Evolutionary conservation across 2,797 vertebrate genomes (phyloP).

Genomic region (Steatocranus sp.): DNA sequence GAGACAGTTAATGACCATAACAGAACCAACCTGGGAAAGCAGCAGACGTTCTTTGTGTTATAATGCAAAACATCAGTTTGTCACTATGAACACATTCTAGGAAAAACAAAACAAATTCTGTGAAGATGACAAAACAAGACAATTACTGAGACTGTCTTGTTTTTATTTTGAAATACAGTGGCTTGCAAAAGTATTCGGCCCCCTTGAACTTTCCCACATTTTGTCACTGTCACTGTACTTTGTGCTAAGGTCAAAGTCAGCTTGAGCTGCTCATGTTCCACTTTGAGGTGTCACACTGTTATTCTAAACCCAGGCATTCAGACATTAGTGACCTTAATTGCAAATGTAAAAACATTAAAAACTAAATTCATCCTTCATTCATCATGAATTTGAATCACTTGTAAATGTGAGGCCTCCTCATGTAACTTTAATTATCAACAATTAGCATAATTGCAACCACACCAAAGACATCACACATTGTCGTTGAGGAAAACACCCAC

Average conservation of each 20-base stretch:
- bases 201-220: too few relatives aligned
- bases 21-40: background rate
- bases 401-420: background rate
- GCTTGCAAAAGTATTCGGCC: too few relatives aligned
- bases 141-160: background rate
- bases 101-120: background rate
- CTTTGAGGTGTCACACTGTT: background rate
- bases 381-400: constrained; percentile 6
- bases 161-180: background rate
- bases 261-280: background rate
- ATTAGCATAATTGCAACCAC: constrained; percentile 7
- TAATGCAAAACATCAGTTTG: background rate
- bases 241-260: background rate
- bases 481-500: background rate
- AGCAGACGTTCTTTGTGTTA: accelerated
- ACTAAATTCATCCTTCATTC: background rate
- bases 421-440: background rate
- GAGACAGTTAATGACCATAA: background rate
- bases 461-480: background rate
- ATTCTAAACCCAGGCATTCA: background rate
- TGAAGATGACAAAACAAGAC: background rate
- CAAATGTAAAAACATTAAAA: constrained; percentile 5
- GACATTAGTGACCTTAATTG: background rate
- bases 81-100: background rate
- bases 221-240: too few relatives aligned